Evolutionary conservation across 2,113 vertebrate species (phyloP).

Genomic region (Pitta sordida): DNA sequence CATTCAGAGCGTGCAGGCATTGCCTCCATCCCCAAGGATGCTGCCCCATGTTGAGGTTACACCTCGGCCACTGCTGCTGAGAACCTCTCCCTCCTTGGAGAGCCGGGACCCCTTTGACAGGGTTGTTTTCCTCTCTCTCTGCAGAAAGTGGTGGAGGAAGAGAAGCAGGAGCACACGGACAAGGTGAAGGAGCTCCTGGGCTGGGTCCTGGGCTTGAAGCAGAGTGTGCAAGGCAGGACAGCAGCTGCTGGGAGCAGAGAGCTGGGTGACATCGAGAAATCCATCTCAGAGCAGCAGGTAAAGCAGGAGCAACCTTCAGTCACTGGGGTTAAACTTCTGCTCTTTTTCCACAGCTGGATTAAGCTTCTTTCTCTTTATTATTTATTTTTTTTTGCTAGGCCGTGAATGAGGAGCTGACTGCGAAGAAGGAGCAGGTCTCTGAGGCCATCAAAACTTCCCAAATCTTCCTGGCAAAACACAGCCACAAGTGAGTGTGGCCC

Average conservation of each 20-base stretch:
- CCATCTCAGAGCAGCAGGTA: constrained; percentile 91
- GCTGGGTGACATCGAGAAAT: constrained; percentile 78
- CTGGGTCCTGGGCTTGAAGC: constrained; percentile 84
- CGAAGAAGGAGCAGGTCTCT: constrained; percentile 87
- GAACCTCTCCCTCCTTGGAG: neutral
- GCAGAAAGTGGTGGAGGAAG: constrained; percentile 97
- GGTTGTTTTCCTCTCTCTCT: neutral
- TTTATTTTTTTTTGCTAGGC: constrained; percentile 66
- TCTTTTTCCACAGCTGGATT: neutral
- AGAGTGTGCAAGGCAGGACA: constrained; percentile 64
- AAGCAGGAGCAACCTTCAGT: neutral
- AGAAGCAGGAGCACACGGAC: constrained; percentile 88
- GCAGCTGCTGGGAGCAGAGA: constrained; percentile 59
- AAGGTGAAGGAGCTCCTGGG: constrained; percentile 90
- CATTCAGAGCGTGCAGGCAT: accelerated
- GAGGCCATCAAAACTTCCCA: constrained; percentile 90
- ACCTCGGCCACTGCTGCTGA: accelerated
- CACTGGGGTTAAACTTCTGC: neutral
- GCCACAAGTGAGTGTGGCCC: constrained; percentile 85
- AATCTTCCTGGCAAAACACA: constrained; percentile 92
- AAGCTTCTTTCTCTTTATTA: neutral
- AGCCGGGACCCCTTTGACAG: neutral
- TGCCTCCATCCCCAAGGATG: neutral
- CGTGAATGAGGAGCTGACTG: constrained; percentile 84
- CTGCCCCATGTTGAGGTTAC: neutral